Percentiles rank a stretch among this genome's conserved stretches.
These are phyloP conservation scores for Cataglyphis albicans DNA, from an alignment of 2,888 invertebrate species.

Conservation along the genomic window DNA sequence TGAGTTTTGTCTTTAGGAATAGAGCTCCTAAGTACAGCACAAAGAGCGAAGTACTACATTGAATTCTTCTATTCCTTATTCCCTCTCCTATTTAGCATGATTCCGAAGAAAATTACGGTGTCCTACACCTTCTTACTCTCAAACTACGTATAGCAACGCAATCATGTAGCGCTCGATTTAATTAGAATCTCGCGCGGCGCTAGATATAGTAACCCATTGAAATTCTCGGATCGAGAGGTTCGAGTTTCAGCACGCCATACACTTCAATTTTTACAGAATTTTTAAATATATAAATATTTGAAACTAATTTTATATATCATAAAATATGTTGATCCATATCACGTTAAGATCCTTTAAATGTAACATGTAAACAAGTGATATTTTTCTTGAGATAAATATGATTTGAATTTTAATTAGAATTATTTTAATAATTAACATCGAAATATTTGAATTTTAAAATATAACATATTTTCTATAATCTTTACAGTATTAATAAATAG, in stretches of 20 bases:
- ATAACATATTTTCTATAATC: not conserved
- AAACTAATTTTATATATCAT: not conserved
- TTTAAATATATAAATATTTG: not conserved
- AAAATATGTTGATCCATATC: not conserved
- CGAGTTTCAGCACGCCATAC: not conserved
- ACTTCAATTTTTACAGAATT: not conserved
- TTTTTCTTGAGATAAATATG: not conserved
- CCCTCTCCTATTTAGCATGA: constrained; percentile 42
- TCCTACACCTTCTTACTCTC: constrained; percentile 3
- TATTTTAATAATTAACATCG: not conserved
- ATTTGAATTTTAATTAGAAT: constrained; percentile 18
- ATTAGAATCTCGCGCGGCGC: constrained; percentile 18
- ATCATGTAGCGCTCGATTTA: constrained; percentile 33
- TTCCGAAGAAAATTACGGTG: constrained; percentile 45
- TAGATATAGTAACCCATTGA: not conserved
- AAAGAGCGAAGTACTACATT: constrained; percentile 14
- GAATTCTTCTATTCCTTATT: constrained; percentile 24
- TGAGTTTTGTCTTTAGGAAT: not conserved
- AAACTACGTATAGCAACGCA: not conserved
- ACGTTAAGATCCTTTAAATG: not conserved
- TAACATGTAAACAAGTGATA: not conserved
- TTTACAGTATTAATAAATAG: constrained; percentile 8
- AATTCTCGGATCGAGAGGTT: constrained; percentile 3
- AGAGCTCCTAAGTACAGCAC: constrained; percentile 20
- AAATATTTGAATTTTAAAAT: not conserved